phyloP scores from a whole-genome alignment of 2,888 invertebrate genomes.

The Muscina levida region DNA sequence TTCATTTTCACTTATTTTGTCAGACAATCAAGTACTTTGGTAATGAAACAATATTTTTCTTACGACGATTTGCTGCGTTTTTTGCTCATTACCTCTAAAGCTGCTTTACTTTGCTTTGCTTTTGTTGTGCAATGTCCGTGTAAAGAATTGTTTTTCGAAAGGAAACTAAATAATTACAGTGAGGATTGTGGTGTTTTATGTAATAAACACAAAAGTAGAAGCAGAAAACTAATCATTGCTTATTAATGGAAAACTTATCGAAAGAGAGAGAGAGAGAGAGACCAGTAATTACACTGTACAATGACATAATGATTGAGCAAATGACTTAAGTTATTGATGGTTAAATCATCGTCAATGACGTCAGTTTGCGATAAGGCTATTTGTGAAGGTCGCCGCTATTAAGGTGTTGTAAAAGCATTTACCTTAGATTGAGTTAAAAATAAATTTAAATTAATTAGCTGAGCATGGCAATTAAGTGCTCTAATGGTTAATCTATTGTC shows the following conservation, averaged over 20 bases:
- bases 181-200: not conserved
- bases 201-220: not conserved
- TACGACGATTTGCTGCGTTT: not conserved
- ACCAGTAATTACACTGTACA: not conserved
- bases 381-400: too few species aligned
- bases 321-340: not conserved
- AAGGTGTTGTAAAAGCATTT: too few species aligned
- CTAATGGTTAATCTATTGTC: too few species aligned
- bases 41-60: not conserved
- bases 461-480: too few species aligned
- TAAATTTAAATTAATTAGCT: too few species aligned
- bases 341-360: not conserved
- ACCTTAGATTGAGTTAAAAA: too few species aligned
- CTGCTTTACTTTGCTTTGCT: constrained; percentile 4
- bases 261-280: not conserved
- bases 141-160: not conserved
- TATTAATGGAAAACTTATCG: not conserved
- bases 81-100: not conserved
- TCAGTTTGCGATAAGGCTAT: too few species aligned
- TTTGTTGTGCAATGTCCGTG: not conserved
- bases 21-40: not conserved
- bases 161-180: constrained; percentile 1
- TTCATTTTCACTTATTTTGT: not conserved
- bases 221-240: not conserved
- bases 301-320: not conserved